A percentile compares a stretch with the other conserved stretches of the same genome.
Evolutionary conservation across 1,140 invertebrate genomes (phyloP).

Genomic region (Drosophila fuyamai): DNA sequence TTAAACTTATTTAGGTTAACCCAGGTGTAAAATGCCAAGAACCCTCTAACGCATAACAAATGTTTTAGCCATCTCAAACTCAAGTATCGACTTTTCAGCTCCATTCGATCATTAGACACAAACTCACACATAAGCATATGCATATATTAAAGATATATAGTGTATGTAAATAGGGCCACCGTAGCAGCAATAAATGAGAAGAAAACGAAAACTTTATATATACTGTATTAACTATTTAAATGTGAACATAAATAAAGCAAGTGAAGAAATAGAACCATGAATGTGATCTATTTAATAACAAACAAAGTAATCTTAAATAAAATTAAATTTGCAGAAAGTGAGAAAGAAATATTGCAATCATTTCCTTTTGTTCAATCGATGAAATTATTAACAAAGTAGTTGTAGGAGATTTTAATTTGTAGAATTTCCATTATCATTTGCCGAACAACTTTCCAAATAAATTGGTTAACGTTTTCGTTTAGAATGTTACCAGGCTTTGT

Average conservation of each 20-base stretch:
- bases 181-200: constrained; percentile 62
- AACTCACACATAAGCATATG: constrained; percentile 48
- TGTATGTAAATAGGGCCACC: constrained; percentile 60
- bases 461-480: background rate
- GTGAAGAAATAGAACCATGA: constrained; percentile 84
- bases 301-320: constrained; percentile 42
- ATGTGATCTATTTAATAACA: constrained; percentile 84
- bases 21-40: constrained; percentile 19
- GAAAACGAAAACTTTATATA: constrained; percentile 41
- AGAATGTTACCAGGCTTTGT: constrained; percentile 36
- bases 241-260: constrained; percentile 77
- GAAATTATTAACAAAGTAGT: constrained; percentile 45
- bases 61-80: constrained; percentile 53
- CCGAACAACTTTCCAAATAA: constrained; percentile 7
- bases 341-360: constrained; percentile 18
- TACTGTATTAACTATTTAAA: constrained; percentile 66
- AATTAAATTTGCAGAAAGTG: constrained; percentile 25
- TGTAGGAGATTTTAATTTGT: constrained; percentile 63
- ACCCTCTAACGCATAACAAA: constrained; percentile 28
- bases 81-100: constrained; percentile 40
- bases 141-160: constrained; percentile 36
- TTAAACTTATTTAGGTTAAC: constrained; percentile 47
- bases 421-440: constrained; percentile 45
- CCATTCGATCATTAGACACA: constrained; percentile 31
- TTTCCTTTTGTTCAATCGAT: constrained; percentile 22